Conservation (phyloP, 2,888 invertebrate species). For the Allolobophora icterica region DNA sequence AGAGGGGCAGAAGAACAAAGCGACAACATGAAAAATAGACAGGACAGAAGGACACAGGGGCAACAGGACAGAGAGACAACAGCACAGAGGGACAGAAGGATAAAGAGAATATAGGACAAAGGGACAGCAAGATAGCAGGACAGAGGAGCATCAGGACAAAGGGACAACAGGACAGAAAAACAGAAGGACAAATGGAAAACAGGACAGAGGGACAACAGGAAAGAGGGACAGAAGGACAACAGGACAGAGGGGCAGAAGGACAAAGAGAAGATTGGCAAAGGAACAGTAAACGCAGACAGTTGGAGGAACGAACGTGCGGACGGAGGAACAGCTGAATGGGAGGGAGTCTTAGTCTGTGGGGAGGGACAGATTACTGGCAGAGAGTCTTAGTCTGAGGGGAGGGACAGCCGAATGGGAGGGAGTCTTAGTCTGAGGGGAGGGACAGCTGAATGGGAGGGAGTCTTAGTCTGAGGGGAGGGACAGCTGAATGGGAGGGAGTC, state of each 20-base stretch:
- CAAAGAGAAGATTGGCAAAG: constrained; percentile 31
- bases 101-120: not conserved
- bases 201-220: not conserved
- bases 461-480: too few relatives aligned
- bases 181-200: not conserved
- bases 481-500: not conserved
- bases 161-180: not conserved
- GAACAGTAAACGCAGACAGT: not conserved
- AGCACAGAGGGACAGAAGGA: constrained; percentile 44
- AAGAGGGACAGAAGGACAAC: not conserved
- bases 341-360: too few relatives aligned
- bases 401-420: too few relatives aligned
- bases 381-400: too few relatives aligned
- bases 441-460: not conserved
- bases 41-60: not conserved
- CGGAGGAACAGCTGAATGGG: constrained; percentile 35
- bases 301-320: constrained; percentile 33
- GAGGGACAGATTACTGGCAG: too few relatives aligned
- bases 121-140: not conserved
- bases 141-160: not conserved
- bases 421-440: too few relatives aligned
- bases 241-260: not conserved
- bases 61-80: constrained; percentile 43
- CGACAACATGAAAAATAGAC: not conserved
- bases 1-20: constrained; percentile 30